A percentile compares a stretch with the other conserved stretches of the same genome.
These are phyloP conservation scores for Apteryx mantelli DNA, from an alignment of 2,113 vertebrate species.

Conservation along the genomic window DNA sequence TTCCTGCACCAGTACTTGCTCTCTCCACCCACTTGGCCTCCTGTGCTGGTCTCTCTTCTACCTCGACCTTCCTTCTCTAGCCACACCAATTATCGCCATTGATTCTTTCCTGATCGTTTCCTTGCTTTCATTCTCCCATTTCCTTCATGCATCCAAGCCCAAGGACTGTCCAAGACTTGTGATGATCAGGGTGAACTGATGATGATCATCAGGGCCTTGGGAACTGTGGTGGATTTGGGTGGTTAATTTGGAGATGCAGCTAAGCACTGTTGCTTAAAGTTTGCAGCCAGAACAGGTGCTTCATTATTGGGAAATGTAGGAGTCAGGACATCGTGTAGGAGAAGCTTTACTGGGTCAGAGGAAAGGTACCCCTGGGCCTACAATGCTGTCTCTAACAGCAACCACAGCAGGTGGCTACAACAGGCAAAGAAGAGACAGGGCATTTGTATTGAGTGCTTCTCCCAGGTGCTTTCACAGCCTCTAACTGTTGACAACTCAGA, in stretches of 20 bases:
- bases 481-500: background rate
- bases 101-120: background rate
- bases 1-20: accelerated
- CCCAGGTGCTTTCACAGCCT: background rate
- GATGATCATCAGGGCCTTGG: background rate
- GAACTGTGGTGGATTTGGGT: background rate
- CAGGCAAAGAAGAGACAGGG: background rate
- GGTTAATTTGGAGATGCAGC: background rate
- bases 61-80: background rate
- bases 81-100: accelerated
- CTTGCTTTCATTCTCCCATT: background rate
- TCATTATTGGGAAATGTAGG: background rate
- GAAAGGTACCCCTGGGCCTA: background rate
- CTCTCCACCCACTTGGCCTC: background rate
- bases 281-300: background rate
- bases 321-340: background rate
- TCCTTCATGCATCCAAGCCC: background rate
- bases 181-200: background rate
- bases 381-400: background rate
- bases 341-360: background rate
- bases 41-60: background rate
- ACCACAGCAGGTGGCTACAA: background rate
- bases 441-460: background rate
- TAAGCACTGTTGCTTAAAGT: background rate
- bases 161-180: background rate